Evolutionary conservation across 1,140 invertebrate genomes (phyloP), one percentile per base, ranked within the genome.

Genomic region (Drosophila carrolli): DNA sequence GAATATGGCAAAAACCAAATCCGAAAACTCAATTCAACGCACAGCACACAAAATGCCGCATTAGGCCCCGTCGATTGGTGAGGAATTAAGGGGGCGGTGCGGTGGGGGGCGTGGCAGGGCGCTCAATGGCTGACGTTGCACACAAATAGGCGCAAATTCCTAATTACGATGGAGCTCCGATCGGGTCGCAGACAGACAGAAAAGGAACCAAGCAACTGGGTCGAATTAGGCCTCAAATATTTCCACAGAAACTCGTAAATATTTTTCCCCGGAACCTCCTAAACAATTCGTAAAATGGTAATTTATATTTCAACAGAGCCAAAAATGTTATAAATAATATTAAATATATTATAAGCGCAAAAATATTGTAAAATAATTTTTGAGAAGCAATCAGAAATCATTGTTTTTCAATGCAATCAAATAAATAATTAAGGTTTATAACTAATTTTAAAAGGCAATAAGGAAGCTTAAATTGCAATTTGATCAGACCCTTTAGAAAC

Each of bases 1-100:
- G 81, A 85, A 86, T 86, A 88, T 86, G 83, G 83, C 83, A 88
- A 86, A 86, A 88, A 88, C 83, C 83, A 86, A 86, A 86, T 86
- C 83, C 62, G 82, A 86, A 86, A 75, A 86, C 82, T 86, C 82
- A 84, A 84, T 85, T 85, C 81, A 86, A 86, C 66, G 84, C 82
- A 85, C 83, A 72, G 78, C 82, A 85, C 82, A 86, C 86, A 83
- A 86, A 86, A 86, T 83, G 83, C 83, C 83, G 58, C 83, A 86
- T 86, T 86, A 83, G 83, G 84, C 47, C 29, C 61, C 65, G 8
- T 44, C 53, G 23, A 56, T 58, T 14, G 38, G 23, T 32, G 16
- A 10, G 50, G 11, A 8, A 13, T 14, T 13, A 19, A 10, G 16
- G 56, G 35, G 35, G 37, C 6, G 38, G 14, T 4, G 29, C 23